Conservation (phyloP, 2,113 vertebrate genomes). For the Anolis carolinensis region DNA sequence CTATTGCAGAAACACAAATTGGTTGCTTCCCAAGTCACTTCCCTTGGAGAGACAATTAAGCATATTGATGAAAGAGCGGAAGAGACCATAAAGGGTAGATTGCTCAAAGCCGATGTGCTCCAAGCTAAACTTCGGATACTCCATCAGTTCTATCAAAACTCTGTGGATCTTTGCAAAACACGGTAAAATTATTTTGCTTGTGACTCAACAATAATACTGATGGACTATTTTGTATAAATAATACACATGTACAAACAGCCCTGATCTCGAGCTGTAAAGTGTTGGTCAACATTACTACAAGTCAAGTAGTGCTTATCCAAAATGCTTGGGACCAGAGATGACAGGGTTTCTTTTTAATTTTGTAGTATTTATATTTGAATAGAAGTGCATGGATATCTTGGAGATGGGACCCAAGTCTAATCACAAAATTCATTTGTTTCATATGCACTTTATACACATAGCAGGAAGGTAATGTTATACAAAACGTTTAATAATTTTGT, state of each 20-base stretch:
- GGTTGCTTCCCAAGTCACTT: slow-evolving; percentile 81
- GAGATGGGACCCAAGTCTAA: no score
- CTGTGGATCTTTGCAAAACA: slow-evolving; percentile 79
- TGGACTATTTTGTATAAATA: not conserved
- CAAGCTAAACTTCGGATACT: slow-evolving; percentile 79
- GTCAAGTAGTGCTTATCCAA: no score
- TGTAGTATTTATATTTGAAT: no score
- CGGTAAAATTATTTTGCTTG: slow-evolving; percentile 72
- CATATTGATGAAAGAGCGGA: slow-evolving; percentile 70
- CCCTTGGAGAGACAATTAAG: slow-evolving; percentile 77
- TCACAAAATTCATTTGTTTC: no score
- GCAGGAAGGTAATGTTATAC: no score
- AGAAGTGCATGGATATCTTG: no score
- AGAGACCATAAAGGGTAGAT: slow-evolving; percentile 63
- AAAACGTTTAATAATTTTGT: no score
- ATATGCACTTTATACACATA: no score
- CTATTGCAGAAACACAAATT: slow-evolving; percentile 88
- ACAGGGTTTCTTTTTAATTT: no score
- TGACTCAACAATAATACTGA: not conserved
- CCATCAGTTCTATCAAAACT: slow-evolving; percentile 76
- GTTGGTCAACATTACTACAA: not conserved
- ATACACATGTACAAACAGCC: not conserved
- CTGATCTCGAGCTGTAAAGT: not conserved
- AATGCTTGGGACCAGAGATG: no score
- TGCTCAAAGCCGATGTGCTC: slow-evolving; percentile 71